Conservation (phyloP, 2,888 invertebrate genomes). For the Nomada lathburiana region DNA sequence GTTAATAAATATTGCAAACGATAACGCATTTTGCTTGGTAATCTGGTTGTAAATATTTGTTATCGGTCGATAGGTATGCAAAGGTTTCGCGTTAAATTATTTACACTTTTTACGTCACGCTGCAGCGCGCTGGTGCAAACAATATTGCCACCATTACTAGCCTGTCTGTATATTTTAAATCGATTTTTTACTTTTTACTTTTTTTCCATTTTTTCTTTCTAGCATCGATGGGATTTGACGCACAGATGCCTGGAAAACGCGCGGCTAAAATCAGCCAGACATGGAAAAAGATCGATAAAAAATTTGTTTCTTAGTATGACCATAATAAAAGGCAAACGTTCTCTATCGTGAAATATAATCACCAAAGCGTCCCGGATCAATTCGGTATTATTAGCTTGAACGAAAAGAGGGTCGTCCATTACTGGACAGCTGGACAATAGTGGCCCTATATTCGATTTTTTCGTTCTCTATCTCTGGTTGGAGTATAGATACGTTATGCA, state of each 20-base stretch:
- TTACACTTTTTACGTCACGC: background rate
- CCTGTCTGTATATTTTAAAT: background rate
- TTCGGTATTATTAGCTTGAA: slow-evolving; percentile 78
- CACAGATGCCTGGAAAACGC: slow-evolving; percentile 63
- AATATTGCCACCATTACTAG: background rate
- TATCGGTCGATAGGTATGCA: background rate
- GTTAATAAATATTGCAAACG: slow-evolving; percentile 2
- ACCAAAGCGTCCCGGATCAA: slow-evolving; percentile 79
- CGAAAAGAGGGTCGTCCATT: slow-evolving; percentile 74
- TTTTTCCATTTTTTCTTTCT: background rate
- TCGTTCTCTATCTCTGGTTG: slow-evolving; percentile 34
- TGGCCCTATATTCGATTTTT: slow-evolving; percentile 64
- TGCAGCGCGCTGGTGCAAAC: background rate
- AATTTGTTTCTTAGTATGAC: slow-evolving; percentile 52
- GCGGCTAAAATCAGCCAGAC: slow-evolving; percentile 46
- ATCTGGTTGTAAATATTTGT: background rate
- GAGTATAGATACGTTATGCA: slow-evolving; percentile 8
- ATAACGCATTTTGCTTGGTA: background rate
- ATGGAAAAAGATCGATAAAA: slow-evolving; percentile 65
- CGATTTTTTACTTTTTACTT: background rate
- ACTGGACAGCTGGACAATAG: slow-evolving; percentile 81
- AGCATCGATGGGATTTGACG: slow-evolving; percentile 22
- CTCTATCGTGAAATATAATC: slow-evolving; percentile 80
- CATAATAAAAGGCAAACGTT: slow-evolving; percentile 78
- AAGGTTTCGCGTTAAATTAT: background rate